Evolutionary conservation across 2,888 invertebrate species (phyloP).

Genomic region (Macroteleia sp.): DNA sequence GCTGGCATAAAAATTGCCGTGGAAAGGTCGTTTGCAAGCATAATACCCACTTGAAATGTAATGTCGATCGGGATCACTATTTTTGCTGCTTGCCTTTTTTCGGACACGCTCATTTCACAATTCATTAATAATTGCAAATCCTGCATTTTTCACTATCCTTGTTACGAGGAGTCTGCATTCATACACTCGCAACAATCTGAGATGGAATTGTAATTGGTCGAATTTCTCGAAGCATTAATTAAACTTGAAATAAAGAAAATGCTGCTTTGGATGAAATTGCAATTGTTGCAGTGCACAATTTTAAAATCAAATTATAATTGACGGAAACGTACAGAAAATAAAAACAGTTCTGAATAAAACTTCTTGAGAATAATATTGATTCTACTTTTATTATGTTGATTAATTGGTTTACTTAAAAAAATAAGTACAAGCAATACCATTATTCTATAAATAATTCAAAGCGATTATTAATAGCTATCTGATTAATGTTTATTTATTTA

Average conservation of each 20-base stretch:
- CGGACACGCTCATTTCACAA: constrained; percentile 22
- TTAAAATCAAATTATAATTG: not conserved
- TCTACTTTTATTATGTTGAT: no score
- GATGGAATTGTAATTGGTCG: constrained; percentile 25
- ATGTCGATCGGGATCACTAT: constrained; percentile 35
- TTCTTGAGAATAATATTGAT: no score
- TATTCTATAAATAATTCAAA: no score
- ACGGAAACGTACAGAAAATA: constrained; percentile 30
- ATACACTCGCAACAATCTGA: not conserved
- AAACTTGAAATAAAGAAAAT: not conserved
- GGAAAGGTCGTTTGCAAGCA: constrained; percentile 28
- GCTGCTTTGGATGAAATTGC: not conserved
- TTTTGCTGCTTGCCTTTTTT: constrained; percentile 22
- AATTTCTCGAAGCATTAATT: constrained; percentile 7
- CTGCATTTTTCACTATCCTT: constrained; percentile 29
- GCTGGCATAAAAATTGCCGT: constrained; percentile 40
- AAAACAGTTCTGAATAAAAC: no score
- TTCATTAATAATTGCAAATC: constrained; percentile 38
- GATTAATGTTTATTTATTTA: no score
- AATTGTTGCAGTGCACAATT: not conserved
- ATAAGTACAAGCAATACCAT: no score
- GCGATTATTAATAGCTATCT: no score
- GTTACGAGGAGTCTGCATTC: not conserved
- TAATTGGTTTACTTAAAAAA: no score
- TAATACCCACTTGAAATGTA: constrained; percentile 43